Percentiles rank a stretch among this genome's conserved stretches.
These are phyloP conservation scores for Phalangium opilio DNA, from an alignment of 2,888 invertebrate species.

Conservation along the genomic window DNA sequence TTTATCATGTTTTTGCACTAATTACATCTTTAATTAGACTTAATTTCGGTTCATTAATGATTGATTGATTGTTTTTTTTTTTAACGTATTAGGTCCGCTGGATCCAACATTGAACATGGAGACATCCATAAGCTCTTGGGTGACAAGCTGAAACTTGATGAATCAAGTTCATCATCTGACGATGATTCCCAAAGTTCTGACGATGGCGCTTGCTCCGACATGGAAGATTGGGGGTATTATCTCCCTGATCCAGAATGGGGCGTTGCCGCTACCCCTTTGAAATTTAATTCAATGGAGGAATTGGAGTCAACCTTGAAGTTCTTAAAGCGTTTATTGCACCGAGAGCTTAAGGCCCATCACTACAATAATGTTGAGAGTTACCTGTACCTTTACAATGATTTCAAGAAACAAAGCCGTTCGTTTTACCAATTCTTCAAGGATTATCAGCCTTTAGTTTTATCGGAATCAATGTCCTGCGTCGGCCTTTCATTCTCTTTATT, in stretches of 20 bases:
- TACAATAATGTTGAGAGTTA: constrained; percentile 82
- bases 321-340: constrained; percentile 63
- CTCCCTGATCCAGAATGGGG: constrained; percentile 63
- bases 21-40: too few species aligned
- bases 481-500: constrained; percentile 59
- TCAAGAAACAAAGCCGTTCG: constrained; percentile 35
- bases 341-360: constrained; percentile 63
- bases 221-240: constrained; percentile 41
- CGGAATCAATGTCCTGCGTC: constrained; percentile 71
- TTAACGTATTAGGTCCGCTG: too few species aligned
- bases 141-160: too few species aligned
- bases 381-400: constrained; percentile 36
- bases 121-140: too few species aligned
- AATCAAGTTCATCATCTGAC: too few species aligned
- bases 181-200: too few species aligned
- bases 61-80: too few species aligned
- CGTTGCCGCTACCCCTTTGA: constrained; percentile 29
- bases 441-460: constrained; percentile 61
- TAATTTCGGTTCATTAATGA: too few species aligned
- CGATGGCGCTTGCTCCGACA: too few species aligned
- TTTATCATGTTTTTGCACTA: too few species aligned
- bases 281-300: constrained; percentile 40
- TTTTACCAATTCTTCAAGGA: constrained; percentile 55
- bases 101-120: too few species aligned
- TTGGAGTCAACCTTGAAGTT: constrained; percentile 65